Conservation (phyloP, 2,888 invertebrate species). For the Agrilus biguttatus region DNA sequence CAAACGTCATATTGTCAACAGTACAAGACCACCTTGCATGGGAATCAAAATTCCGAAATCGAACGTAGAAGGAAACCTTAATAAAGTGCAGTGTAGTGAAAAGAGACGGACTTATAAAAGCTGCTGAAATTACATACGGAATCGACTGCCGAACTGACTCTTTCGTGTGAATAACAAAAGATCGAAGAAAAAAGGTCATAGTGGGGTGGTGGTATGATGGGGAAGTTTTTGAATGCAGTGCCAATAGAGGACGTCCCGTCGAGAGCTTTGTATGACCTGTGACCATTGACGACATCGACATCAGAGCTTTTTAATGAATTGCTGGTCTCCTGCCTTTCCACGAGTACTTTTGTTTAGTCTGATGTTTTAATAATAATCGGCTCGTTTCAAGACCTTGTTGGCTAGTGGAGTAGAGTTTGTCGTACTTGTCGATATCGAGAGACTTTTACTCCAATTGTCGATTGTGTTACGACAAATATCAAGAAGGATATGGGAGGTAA, state of each 20-base stretch:
- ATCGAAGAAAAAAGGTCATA: constrained; percentile 24
- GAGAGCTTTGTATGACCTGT: constrained; percentile 21
- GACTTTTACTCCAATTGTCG: too few relatives aligned
- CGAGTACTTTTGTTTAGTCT: constrained; percentile 9
- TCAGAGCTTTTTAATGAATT: constrained; percentile 9
- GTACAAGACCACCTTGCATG: constrained; percentile 25
- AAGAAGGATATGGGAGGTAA: too few relatives aligned
- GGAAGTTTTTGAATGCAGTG: constrained; percentile 22
- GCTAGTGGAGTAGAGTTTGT: too few relatives aligned
- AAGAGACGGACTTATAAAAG: constrained; percentile 4
- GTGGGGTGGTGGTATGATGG: constrained; percentile 21
- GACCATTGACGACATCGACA: constrained; percentile 28
- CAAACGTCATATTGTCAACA: constrained; percentile 18
- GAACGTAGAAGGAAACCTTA: constrained; percentile 1
- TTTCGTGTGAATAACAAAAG: constrained; percentile 12
- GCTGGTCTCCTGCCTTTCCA: constrained; percentile 7
- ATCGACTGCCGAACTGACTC: constrained; percentile 1
- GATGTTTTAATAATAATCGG: constrained; percentile 6
- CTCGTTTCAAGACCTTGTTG: too few relatives aligned
- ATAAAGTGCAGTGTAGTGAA: constrained; percentile 1
- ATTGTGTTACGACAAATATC: too few relatives aligned
- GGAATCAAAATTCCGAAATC: constrained; percentile 20
- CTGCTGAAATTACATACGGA: constrained; percentile 4
- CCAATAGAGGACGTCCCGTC: constrained; percentile 24
- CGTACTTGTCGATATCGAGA: too few relatives aligned